Conservation (phyloP, 1,140 invertebrate genomes). For the Apis cerana region DNA sequence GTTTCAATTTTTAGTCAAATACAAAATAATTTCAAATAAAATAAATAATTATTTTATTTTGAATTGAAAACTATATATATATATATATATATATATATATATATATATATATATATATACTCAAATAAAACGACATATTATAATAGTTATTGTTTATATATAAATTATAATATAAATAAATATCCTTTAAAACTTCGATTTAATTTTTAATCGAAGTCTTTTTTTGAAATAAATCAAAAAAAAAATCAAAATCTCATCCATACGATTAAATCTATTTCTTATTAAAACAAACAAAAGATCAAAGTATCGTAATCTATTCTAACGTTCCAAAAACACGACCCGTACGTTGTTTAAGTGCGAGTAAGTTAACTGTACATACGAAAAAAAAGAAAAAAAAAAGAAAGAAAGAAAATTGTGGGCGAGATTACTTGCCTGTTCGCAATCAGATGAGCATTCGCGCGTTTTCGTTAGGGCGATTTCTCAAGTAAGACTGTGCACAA, state of each 20-base stretch:
- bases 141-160: too few species aligned
- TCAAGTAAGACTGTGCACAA: conserved; percentile 23
- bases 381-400: not conserved
- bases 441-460: conserved; percentile 5
- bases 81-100: too few species aligned
- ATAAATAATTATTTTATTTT: too few species aligned
- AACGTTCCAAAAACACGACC: not conserved
- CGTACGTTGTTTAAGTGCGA: conserved; percentile 9
- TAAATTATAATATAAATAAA: too few species aligned
- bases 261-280: not conserved
- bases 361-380: conserved; percentile 38
- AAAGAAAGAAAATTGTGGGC: too few species aligned
- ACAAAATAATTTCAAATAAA: too few species aligned
- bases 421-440: conserved; percentile 21
- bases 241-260: not conserved
- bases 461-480: conserved; percentile 4
- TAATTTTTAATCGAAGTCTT: not conserved
- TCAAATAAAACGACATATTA: too few species aligned
- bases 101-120: too few species aligned
- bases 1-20: too few species aligned
- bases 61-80: too few species aligned
- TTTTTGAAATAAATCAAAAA: not conserved
- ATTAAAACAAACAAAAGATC: too few species aligned
- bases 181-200: not conserved
- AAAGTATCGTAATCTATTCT: not conserved